Conservation (phyloP, 2,113 vertebrate species). For the Seriola aureovittata region DNA sequence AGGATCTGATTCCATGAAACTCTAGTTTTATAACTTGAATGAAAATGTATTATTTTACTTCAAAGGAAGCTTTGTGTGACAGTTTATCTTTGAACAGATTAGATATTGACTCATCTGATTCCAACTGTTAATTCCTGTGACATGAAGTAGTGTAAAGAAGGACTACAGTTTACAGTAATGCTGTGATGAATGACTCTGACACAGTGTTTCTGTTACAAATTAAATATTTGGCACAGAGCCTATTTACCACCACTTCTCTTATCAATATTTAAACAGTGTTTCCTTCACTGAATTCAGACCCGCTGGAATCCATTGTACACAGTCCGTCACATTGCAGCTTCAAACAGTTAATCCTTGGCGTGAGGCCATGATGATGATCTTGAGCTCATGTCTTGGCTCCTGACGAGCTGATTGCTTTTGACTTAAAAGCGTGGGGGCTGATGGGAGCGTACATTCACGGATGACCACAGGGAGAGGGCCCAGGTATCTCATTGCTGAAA, state of each 20-base stretch:
- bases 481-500: conserved; percentile 80
- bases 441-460: conserved; percentile 31
- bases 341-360: conserved; percentile 27
- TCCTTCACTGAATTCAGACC: conserved; percentile 16
- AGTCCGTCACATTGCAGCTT: background rate
- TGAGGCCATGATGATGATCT: conserved; percentile 8
- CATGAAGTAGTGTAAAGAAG: conserved; percentile 8
- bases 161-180: background rate
- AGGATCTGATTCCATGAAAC: background rate
- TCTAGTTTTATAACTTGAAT: background rate
- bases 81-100: conserved; percentile 9
- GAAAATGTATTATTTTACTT: background rate
- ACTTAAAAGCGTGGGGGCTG: conserved; percentile 13
- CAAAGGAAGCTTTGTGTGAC: background rate
- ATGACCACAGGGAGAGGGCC: conserved; percentile 66
- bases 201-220: conserved; percentile 39
- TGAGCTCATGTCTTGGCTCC: conserved; percentile 1
- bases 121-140: background rate
- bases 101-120: conserved; percentile 21
- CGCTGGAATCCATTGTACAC: conserved; percentile 6
- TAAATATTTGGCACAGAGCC: conserved; percentile 37
- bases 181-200: conserved; percentile 35
- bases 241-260: conserved; percentile 7
- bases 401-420: conserved; percentile 52
- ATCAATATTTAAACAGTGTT: conserved; percentile 62